A percentile compares a stretch with the other conserved stretches of the same genome.
Conservation (phyloP, 2,113 vertebrate species). For the Callipepla californica region DNA sequence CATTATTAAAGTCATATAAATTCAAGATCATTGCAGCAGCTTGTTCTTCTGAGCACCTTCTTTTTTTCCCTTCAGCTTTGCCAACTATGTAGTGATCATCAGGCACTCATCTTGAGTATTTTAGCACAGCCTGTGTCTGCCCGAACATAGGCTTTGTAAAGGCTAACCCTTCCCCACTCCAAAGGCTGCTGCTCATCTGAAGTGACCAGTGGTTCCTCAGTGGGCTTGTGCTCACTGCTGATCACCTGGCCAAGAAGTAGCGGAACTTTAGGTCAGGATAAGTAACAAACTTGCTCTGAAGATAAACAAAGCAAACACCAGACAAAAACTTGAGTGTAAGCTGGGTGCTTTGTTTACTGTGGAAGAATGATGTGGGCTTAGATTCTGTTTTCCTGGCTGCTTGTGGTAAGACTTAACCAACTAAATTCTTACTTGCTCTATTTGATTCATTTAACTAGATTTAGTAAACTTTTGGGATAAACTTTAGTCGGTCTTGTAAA, state of each 20-base stretch:
- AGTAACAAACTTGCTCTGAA: background rate
- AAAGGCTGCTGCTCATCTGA: background rate
- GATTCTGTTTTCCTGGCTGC: background rate
- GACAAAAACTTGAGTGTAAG: background rate
- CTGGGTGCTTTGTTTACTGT: background rate
- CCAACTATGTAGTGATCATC: background rate
- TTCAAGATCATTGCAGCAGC: background rate
- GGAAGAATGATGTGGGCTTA: background rate
- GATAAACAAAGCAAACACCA: background rate
- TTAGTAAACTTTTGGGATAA: background rate
- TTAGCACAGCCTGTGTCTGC: rapidly evolving
- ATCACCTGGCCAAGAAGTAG: background rate
- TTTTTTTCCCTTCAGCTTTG: background rate
- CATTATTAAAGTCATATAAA: background rate
- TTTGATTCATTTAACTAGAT: background rate
- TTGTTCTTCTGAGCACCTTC: background rate
- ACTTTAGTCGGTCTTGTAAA: background rate
- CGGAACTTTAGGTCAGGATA: background rate
- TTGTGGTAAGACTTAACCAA: background rate
- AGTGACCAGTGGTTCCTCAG: background rate
- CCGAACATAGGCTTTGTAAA: background rate
- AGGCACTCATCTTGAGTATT: background rate
- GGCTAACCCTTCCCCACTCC: background rate
- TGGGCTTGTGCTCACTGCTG: background rate
- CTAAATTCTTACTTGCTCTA: background rate